Base-by-base conservation (phyloP, 2,888 invertebrate genomes). In the Macaria notata region DNA sequence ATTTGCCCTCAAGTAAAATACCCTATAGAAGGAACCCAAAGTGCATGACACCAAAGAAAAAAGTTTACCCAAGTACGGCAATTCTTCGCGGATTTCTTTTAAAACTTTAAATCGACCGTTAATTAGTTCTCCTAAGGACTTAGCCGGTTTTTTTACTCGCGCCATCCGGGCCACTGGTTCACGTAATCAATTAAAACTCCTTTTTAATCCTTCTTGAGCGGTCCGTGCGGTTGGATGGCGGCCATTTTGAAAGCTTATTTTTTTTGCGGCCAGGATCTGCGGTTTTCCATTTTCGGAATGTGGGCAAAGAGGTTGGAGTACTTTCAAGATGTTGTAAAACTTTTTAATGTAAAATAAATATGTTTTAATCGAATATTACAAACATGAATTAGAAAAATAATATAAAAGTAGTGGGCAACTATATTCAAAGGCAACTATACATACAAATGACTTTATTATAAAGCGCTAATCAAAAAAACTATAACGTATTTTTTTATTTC, bases 131-230 rank as follows among this genome's bases (percentile, higher is more conserved):
- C 63, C 69, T 65, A 63, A 65, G 63, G 70, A 76, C 74, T 74
- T 76, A 62, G 69, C 65, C 64, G 64, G 62, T 69, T 72, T 71
- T 69, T 66, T 72, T 49, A 33, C 49, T 52, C 55, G 43, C 36
- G 56, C 58, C 56, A 52, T 62, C 66, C 61, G 60, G 64, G 68
- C 65, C 72, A 71, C 62, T 66, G 71, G 65, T 59, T 65, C 73
- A 72, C 70, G 73, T 78, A 78, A 79, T 79, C 78, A 76, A 79
- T 79, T 78, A 73, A 71, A 61, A 74, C 65, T 73, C 72, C 68
- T 77, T 77, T 76, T 76, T 74, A 75, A 75, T 75, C 68, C 70
- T 59, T 50, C 59, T 59, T 46, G 48, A 59, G 54, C 54, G 59
- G 62, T 63, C 60, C 59, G 68, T 48, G 59, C 55, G 59, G 53